These are phyloP conservation scores for Eulemur mongoz DNA, from an alignment of 2,797 vertebrate genomes.

Conservation along the genomic window DNA sequence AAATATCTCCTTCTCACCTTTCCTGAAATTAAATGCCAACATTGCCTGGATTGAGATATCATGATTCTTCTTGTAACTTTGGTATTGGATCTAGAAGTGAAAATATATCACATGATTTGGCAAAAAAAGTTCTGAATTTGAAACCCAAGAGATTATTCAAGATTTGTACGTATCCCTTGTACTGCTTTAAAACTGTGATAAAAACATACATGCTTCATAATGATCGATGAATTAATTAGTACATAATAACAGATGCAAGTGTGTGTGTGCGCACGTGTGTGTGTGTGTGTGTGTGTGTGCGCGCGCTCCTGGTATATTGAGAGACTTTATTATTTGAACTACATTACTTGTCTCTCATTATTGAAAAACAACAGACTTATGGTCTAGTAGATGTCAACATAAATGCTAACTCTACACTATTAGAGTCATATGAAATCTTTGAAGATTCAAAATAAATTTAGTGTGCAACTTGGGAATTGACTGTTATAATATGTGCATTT, in stretches of 20 bases:
- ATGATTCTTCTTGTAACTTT: not conserved
- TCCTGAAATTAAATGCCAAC: not conserved
- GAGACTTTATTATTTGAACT: conserved; percentile 11
- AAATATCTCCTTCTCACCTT: not conserved
- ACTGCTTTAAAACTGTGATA: not conserved
- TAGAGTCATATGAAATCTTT: not conserved
- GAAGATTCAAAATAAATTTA: conserved; percentile 44
- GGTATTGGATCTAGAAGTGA: not conserved
- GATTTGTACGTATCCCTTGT: not conserved
- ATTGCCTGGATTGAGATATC: not conserved
- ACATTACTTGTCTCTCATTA: not conserved
- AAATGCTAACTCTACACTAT: not conserved
- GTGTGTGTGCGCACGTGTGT: not conserved
- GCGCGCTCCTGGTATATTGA: not conserved
- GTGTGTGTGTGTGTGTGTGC: not conserved
- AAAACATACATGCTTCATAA: not conserved
- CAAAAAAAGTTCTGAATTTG: not conserved
- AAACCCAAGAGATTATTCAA: not conserved
- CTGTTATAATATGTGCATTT: conserved; percentile 48
- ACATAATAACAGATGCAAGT: not conserved
- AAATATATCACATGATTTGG: not conserved
- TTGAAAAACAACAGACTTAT: not conserved
- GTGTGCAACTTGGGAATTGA: not conserved
- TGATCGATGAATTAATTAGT: not conserved
- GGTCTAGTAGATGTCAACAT: not conserved